phyloP scores from a whole-genome alignment of 2,888 invertebrate genomes.

The Microplitis deprimator region DNA sequence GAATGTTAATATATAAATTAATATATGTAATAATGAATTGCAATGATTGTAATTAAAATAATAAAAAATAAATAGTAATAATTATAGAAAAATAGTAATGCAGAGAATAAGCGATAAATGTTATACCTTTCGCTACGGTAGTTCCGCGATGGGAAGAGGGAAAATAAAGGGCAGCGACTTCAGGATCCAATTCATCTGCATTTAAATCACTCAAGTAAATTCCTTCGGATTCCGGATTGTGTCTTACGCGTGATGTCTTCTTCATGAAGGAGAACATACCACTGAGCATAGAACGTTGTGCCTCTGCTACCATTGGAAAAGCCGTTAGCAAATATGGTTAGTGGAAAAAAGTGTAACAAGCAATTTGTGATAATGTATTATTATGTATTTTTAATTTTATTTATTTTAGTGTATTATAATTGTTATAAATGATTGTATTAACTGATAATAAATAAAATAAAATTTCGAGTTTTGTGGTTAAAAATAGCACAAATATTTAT shows the following conservation, averaged over 20 bases:
- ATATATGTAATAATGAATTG: conserved; percentile 7
- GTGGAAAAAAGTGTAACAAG: conserved; percentile 49
- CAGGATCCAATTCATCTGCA: conserved; percentile 92
- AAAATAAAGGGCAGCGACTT: conserved; percentile 90
- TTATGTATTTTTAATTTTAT: background rate
- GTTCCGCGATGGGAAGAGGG: conserved; percentile 75
- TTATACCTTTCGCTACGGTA: conserved; percentile 64
- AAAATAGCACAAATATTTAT: background rate
- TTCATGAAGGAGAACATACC: conserved; percentile 96
- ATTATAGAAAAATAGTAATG: background rate
- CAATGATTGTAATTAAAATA: background rate
- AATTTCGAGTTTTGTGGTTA: conserved; percentile 5
- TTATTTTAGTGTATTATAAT: background rate
- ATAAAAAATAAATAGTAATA: background rate
- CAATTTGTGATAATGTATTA: conserved; percentile 36
- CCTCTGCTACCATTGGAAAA: conserved; percentile 65
- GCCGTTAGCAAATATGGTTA: conserved; percentile 57
- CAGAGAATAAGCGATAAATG: background rate
- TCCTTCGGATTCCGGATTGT: conserved; percentile 80
- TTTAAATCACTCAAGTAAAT: conserved; percentile 94
- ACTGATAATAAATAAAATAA: conserved; percentile 8
- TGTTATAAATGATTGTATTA: conserved; percentile 3
- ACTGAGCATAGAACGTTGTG: conserved; percentile 83
- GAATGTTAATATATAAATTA: background rate
- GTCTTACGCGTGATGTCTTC: conserved; percentile 76